Evolutionary conservation across 2,888 invertebrate genomes (phyloP).

Genomic region (Drosophila koepferae): DNA sequence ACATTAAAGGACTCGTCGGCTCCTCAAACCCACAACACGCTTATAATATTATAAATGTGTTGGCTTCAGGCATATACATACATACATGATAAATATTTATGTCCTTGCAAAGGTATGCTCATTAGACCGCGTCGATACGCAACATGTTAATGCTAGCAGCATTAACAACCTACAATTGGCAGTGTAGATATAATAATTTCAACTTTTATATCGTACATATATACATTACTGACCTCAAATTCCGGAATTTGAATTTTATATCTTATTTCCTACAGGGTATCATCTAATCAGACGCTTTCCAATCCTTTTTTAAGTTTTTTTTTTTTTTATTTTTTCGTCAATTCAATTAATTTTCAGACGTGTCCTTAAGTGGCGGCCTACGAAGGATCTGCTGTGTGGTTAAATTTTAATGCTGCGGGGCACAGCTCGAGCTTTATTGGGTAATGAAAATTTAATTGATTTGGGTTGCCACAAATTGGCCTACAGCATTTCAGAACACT

Average conservation of each 20-base stretch:
- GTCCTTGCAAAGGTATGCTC: conserved; percentile 1
- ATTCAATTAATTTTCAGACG: conserved; percentile 71
- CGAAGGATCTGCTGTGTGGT: conserved; percentile 50
- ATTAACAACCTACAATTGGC: neutral
- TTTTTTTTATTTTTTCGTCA: conserved; percentile 45
- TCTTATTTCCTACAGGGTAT: neutral
- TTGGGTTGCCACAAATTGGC: conserved; percentile 56
- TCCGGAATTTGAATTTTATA: neutral
- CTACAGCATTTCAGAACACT: conserved; percentile 27
- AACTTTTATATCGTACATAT: neutral
- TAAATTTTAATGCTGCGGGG: conserved; percentile 65
- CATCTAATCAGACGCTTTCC: neutral
- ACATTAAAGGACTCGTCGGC: conserved; percentile 59
- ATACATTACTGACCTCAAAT: neutral
- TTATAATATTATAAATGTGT: conserved; percentile 65
- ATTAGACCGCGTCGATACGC: neutral
- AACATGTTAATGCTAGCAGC: neutral
- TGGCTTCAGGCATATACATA: conserved; percentile 30
- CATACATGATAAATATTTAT: neutral
- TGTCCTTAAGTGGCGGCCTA: conserved; percentile 53
- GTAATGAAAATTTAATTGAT: conserved; percentile 73
- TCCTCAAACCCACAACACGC: conserved; percentile 20
- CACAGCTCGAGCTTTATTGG: conserved; percentile 40
- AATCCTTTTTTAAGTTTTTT: conserved; percentile 13
- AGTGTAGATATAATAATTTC: neutral